Conservation (phyloP, 2,888 invertebrate genomes). For the Masnerella sp. region DNA sequence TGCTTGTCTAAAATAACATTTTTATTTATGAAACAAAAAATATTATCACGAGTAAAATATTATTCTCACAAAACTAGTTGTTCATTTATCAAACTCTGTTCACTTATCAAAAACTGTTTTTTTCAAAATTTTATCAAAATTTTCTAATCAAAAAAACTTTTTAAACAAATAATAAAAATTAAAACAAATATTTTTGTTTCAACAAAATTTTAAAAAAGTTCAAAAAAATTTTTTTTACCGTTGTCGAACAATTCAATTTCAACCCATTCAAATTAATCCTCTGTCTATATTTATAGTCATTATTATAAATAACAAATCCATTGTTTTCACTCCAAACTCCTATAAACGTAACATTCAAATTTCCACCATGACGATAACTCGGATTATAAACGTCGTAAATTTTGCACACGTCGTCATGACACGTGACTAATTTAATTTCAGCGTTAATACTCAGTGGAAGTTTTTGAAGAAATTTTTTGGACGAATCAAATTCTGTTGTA, state of each 20-base stretch:
- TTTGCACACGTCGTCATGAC: conserved; percentile 52
- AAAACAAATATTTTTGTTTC: conserved; percentile 1
- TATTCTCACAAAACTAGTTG: no score
- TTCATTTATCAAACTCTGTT: no score
- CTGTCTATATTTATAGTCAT: conserved; percentile 69
- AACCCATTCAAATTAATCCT: conserved; percentile 68
- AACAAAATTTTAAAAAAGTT: no score
- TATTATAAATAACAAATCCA: conserved; percentile 63
- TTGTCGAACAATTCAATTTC: conserved; percentile 66
- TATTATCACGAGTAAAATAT: no score
- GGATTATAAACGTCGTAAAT: conserved; percentile 71
- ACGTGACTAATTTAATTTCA: conserved; percentile 66
- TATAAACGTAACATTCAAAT: conserved; percentile 66
- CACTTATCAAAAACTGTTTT: no score
- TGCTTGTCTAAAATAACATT: no score
- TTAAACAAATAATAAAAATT: neutral
- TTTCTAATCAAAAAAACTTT: neutral
- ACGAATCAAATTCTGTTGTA: conserved; percentile 27
- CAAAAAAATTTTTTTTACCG: conserved; percentile 57
- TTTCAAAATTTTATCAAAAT: no score
- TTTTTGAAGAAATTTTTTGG: conserved; percentile 54
- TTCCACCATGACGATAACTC: conserved; percentile 67
- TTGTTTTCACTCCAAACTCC: conserved; percentile 64
- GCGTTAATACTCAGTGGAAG: conserved; percentile 67
- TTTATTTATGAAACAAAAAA: no score